phyloP scores from a whole-genome alignment of 1,140 invertebrate species.

The Drosophila jambulina region DNA sequence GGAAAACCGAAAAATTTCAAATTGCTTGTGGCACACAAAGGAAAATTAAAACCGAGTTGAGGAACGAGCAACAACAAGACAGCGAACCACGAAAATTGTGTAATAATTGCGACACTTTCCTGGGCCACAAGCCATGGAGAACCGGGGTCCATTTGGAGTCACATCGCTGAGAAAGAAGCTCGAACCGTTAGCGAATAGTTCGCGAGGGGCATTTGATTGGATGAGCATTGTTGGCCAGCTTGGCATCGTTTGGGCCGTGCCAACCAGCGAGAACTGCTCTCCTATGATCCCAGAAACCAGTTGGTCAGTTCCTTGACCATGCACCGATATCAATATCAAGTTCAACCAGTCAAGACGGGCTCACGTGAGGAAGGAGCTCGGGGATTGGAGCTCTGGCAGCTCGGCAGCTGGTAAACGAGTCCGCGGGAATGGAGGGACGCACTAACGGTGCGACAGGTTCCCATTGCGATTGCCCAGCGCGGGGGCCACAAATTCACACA shows the following conservation, averaged over 20 bases:
- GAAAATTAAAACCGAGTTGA: conserved; percentile 38
- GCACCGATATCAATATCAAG: conserved; percentile 79
- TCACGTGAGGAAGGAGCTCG: conserved; percentile 21
- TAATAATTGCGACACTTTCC: conserved; percentile 78
- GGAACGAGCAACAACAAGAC: conserved; percentile 26
- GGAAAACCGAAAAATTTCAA: conserved; percentile 56
- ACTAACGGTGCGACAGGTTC: conserved; percentile 74
- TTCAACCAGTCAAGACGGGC: conserved; percentile 72
- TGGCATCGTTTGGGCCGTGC: conserved; percentile 47
- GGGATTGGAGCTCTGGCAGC: background rate
- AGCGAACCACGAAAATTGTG: conserved; percentile 64
- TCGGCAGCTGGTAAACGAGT: conserved; percentile 20
- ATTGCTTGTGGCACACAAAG: conserved; percentile 56
- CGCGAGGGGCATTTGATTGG: conserved; percentile 43
- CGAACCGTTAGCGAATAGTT: conserved; percentile 42
- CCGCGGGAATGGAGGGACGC: conserved; percentile 41
- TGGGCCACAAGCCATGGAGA: conserved; percentile 52
- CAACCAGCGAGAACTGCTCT: conserved; percentile 21
- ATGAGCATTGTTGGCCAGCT: conserved; percentile 50
- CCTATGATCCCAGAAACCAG: conserved; percentile 54
- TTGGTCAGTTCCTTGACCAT: conserved; percentile 68
- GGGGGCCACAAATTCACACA: conserved; percentile 40
- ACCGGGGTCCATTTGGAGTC: conserved; percentile 26
- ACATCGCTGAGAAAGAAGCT: conserved; percentile 46
- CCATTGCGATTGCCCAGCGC: conserved; percentile 38